A percentile compares a stretch with the other conserved stretches of the same genome.
phyloP scores from a whole-genome alignment of 2,797 vertebrate genomes.

The Perodicticus potto region DNA sequence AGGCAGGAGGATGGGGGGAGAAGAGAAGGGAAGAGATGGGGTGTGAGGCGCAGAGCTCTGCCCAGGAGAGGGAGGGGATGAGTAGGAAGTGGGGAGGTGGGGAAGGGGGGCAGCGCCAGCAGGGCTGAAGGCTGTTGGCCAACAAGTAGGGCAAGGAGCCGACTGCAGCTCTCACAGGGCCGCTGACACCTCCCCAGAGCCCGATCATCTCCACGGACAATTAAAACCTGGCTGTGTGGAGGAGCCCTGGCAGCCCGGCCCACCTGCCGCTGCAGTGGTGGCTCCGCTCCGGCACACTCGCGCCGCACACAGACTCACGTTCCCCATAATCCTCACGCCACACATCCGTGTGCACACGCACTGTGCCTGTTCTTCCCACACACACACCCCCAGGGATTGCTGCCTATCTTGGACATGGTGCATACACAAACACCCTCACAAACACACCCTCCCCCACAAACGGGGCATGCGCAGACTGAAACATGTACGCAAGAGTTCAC shows the following conservation, averaged over 20 bases:
- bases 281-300: neutral
- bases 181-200: constrained; percentile 57
- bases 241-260: neutral
- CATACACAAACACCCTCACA: neutral
- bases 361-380: rapidly evolving
- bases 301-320: neutral
- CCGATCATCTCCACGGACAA: constrained; percentile 69
- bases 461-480: too few species aligned
- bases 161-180: neutral
- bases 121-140: constrained; percentile 26
- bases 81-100: neutral
- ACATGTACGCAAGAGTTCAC: neutral
- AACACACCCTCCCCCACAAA: neutral
- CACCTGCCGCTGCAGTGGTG: constrained; percentile 15
- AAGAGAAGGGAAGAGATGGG: too few species aligned
- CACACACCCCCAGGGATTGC: rapidly evolving
- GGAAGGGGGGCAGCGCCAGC: neutral
- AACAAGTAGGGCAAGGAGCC: constrained; percentile 66
- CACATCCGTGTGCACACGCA: rapidly evolving
- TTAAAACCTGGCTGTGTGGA: constrained; percentile 57
- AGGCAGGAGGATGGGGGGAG: neutral
- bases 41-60: neutral
- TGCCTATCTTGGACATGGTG: neutral
- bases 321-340: neutral
- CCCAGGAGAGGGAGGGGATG: rapidly evolving